Conservation (phyloP, 2,888 invertebrate species). For the Philopedon plagiatum region DNA sequence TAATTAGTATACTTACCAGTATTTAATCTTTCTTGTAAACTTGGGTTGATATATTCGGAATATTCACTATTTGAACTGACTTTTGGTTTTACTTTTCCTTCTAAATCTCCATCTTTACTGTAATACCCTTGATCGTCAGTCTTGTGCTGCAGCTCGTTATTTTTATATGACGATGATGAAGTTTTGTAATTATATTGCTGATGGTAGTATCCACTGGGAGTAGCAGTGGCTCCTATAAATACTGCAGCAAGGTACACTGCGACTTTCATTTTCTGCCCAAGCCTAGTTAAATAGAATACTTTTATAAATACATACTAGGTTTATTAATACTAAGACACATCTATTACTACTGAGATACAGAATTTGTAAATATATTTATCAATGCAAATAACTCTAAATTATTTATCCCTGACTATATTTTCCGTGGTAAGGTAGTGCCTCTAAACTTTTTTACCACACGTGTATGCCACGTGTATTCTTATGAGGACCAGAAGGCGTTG, state of each 20-base stretch:
- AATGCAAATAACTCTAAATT: no score
- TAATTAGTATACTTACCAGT: background rate
- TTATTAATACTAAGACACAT: no score
- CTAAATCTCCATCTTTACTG: constrained; percentile 65
- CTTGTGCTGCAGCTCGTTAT: constrained; percentile 67
- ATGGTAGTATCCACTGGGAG: constrained; percentile 64
- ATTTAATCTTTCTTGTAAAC: constrained; percentile 45
- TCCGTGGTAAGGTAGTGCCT: no score
- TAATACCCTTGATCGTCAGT: constrained; percentile 66
- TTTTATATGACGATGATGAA: constrained; percentile 64
- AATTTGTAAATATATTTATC: no score
- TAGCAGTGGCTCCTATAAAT: constrained; percentile 50
- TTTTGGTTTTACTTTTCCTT: constrained; percentile 62
- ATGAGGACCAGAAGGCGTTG: no score
- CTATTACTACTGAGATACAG: no score
- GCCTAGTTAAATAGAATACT: no score
- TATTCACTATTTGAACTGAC: constrained; percentile 65
- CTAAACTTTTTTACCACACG: no score
- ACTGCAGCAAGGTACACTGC: constrained; percentile 35
- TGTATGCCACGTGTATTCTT: no score
- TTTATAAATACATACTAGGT: no score
- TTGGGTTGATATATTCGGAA: constrained; percentile 65
- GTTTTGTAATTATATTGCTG: constrained; percentile 66
- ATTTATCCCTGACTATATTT: no score
- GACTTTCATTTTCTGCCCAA: constrained; percentile 12